A percentile compares a stretch with the other conserved stretches of the same genome.
These are phyloP conservation scores for Lutraria rhynchaena DNA, from an alignment of 1,140 invertebrate genomes.

Conservation along the genomic window DNA sequence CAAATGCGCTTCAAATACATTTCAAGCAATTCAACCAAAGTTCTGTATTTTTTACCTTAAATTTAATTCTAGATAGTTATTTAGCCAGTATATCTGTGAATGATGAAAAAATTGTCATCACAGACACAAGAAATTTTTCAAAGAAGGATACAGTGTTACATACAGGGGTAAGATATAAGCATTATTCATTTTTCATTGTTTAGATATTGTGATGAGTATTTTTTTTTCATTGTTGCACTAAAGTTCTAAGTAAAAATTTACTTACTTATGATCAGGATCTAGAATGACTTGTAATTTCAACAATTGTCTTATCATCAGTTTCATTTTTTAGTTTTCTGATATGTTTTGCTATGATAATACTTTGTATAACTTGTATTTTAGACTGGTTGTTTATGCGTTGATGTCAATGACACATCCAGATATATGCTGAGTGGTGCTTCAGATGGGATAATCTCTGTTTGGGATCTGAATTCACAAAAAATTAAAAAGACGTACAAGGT, in stretches of 20 bases:
- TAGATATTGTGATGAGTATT: too few species aligned
- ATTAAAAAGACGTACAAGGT: constrained; percentile 79
- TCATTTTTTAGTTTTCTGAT: too few species aligned
- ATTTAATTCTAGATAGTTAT: constrained; percentile 67
- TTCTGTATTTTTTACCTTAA: too few species aligned
- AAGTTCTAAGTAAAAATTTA: too few species aligned
- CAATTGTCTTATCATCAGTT: too few species aligned
- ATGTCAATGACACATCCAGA: constrained; percentile 75
- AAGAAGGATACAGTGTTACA: constrained; percentile 56
- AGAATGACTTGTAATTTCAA: too few species aligned
- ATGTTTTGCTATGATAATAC: too few species aligned
- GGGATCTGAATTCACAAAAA: constrained; percentile 77
- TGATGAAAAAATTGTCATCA: constrained; percentile 73
- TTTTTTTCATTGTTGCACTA: too few species aligned
- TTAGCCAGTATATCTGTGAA: constrained; percentile 72
- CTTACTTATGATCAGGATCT: too few species aligned
- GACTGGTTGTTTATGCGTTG: constrained; percentile 73
- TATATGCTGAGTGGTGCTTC: constrained; percentile 75
- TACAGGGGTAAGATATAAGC: constrained; percentile 64
- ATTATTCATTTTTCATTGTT: neutral
- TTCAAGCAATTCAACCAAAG: too few species aligned
- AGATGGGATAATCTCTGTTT: constrained; percentile 72
- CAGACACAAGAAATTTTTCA: constrained; percentile 62
- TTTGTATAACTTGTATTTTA: constrained; percentile 59
- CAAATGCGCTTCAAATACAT: too few species aligned